These are phyloP conservation scores for Pseudopipra pipra DNA, from an alignment of 2,113 vertebrate genomes.

Conservation along the genomic window DNA sequence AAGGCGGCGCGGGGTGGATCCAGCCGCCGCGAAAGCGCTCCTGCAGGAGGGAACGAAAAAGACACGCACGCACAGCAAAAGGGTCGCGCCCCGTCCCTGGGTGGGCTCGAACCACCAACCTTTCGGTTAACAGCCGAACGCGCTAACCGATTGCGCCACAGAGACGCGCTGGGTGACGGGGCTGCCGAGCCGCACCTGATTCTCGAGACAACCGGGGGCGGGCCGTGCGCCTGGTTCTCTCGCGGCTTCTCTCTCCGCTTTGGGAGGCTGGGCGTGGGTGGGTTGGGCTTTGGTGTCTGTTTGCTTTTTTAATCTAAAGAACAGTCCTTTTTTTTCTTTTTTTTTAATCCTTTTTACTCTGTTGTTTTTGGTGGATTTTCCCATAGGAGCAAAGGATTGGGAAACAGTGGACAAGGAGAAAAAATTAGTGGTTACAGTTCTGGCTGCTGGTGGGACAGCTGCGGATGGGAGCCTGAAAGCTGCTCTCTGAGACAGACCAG, in stretches of 20 bases:
- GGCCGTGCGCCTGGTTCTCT: accelerated
- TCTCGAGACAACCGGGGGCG: accelerated
- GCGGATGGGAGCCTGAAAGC: neutral
- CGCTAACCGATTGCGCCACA: slow-evolving; percentile 67
- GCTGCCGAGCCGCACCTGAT: accelerated
- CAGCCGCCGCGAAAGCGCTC: accelerated
- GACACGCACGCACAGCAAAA: accelerated
- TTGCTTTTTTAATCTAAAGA: neutral
- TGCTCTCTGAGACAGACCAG: no score
- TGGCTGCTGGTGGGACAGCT: neutral
- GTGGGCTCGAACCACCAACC: slow-evolving; percentile 75
- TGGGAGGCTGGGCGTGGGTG: neutral
- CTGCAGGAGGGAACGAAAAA: accelerated
- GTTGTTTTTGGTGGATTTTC: neutral
- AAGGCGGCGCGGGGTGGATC: accelerated
- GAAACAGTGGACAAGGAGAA: neutral
- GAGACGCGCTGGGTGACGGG: accelerated
- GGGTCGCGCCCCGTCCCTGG: accelerated
- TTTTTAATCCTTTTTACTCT: neutral
- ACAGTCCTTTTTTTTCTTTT: neutral
- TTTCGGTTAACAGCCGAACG: slow-evolving; percentile 74
- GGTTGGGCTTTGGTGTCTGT: accelerated
- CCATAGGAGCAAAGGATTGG: neutral
- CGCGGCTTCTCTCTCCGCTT: no score
- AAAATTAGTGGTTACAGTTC: neutral